Conservation (phyloP, 2,797 vertebrate species). For the Amblyopsis hoosieri region DNA sequence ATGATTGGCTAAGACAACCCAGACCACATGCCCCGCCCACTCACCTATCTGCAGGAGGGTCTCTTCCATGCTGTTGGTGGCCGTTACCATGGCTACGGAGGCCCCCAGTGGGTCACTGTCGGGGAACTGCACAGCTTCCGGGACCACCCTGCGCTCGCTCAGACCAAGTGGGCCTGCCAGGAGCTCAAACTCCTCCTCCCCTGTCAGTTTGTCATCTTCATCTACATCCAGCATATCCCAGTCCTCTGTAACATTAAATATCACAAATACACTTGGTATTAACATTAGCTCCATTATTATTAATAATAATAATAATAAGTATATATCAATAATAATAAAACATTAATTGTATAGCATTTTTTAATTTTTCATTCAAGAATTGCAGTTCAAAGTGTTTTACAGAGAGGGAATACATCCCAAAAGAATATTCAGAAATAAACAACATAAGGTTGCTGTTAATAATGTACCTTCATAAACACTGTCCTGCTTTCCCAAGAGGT, state of each 20-base stretch:
- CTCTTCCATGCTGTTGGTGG: conserved; percentile 98
- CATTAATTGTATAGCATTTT: no score
- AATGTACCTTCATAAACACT: conserved; percentile 95
- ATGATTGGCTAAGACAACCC: no score
- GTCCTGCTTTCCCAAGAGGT: conserved; percentile 97
- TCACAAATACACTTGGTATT: no score
- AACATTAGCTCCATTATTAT: no score
- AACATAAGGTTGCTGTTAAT: no score
- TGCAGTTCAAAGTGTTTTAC: neutral
- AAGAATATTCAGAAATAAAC: no score
- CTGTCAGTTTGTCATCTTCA: conserved; percentile 92
- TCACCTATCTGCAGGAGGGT: conserved; percentile 95
- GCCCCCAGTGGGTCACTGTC: conserved; percentile 96
- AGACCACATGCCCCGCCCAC: neutral
- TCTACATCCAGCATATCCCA: conserved; percentile 99
- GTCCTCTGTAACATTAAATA: conserved; percentile 82
- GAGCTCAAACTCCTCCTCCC: conserved; percentile 96
- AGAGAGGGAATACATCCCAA: no score
- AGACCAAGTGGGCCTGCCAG: conserved; percentile 91
- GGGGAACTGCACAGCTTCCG: conserved; percentile 93
- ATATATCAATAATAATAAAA: no score
- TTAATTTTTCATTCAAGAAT: no score
- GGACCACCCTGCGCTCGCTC: conserved; percentile 88
- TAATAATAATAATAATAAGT: no score
- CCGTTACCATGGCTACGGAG: conserved; percentile 96